Evolutionary conservation across 1,140 invertebrate genomes (phyloP), one percentile per base, ranked within the genome.

Genomic region (Zaprionus vittiger): DNA sequence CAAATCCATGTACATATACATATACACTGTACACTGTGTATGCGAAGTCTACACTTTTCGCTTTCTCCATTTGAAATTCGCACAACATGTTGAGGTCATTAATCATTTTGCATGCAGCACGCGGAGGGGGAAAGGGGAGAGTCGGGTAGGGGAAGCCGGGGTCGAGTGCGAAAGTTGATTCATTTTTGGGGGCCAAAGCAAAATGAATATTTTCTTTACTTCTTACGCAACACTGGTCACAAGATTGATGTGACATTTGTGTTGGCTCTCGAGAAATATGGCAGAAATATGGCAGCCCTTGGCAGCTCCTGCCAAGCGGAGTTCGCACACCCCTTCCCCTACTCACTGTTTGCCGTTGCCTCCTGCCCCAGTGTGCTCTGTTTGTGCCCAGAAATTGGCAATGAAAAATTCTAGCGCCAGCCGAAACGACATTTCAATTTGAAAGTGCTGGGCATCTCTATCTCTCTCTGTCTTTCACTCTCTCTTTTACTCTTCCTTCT

Each of bases 231-330:
- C 84, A 82, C 85, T 89, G 84, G 84, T 79, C 85, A 73, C 66
- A 89, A 89, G 84, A 89, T 90, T 89, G 84, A 89, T 89, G 84
- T 84, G 84, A 90, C 85, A 90, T 89, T 89, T 90, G 85, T 90
- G 84, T 70, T 76, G 81, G 85, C 81, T 69, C 85, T 84, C 66
- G 71, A 77, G 75, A 73, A 77, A 77, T 77, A 73, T 77, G 75
- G 71, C 74, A 87, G 81, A 89, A 87, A 89, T 89, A 87, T 87
- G 83, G 77, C 84, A 87, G 70, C 83, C 63, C 79, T 69, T 85
- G 81, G 78, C 81, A 80, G 52, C 52, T 75, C 52, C 47, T 62
- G 38, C 41, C 62, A 66, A 41, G 31, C 31, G 31, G 9, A 11
- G 31, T 34, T 34, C 9, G 9, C 31, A 52, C 41, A 22, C 26